Evolutionary conservation across 92 coral and sea anemone genomes (phyloP).

Genomic region (Heteractis magnifica): DNA sequence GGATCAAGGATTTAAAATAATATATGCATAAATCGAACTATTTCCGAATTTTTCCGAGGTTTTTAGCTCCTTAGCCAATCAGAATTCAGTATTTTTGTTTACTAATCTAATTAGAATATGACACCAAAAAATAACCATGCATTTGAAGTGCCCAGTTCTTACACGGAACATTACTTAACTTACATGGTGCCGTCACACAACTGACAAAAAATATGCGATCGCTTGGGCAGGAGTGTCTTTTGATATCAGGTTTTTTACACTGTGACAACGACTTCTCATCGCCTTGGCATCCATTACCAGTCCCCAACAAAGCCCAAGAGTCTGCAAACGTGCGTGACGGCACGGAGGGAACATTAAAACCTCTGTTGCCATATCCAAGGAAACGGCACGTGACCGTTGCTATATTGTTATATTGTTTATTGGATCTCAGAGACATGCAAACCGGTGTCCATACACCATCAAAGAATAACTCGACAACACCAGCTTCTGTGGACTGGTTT

Average conservation of each 20-base stretch:
- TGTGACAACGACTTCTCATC: neutral
- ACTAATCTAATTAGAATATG: no score
- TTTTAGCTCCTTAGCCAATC: no score
- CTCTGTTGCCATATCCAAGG: neutral
- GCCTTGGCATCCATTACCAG: neutral
- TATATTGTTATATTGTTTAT: neutral
- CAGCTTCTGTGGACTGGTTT: neutral
- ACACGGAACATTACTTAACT: neutral
- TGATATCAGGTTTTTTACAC: neutral
- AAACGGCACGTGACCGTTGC: neutral
- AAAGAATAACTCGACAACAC: neutral
- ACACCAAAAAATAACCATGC: no score
- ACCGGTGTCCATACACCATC: neutral
- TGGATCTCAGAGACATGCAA: neutral
- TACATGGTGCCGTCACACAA: neutral
- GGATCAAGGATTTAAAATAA: no score
- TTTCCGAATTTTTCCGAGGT: no score
- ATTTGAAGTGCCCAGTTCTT: no score
- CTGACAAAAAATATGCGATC: neutral
- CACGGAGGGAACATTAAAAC: neutral
- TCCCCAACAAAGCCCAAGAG: neutral
- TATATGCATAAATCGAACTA: no score
- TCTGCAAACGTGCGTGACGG: neutral
- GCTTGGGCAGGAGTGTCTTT: neutral
- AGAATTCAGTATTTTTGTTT: no score